phyloP scores from a whole-genome alignment of 2,888 invertebrate genomes.

The Zygothrica quintamaculata region DNA sequence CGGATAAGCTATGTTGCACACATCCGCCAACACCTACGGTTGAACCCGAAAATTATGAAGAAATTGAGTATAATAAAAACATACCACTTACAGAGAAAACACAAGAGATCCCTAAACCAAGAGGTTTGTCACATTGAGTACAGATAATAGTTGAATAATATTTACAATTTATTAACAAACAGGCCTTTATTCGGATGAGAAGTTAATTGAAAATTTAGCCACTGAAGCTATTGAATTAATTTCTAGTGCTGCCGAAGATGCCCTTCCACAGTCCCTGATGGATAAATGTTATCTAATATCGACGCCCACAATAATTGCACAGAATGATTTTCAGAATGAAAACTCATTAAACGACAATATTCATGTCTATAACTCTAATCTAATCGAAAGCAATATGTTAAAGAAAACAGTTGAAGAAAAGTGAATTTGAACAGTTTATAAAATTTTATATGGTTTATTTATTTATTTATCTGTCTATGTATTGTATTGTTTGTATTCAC shows the following conservation, averaged over 20 bases:
- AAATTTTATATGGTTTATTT: constrained; percentile 10
- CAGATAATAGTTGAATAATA: background rate
- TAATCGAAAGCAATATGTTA: constrained; percentile 3
- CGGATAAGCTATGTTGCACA: constrained; percentile 6
- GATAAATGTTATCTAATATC: constrained; percentile 7
- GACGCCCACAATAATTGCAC: background rate
- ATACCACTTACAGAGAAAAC: constrained; percentile 41
- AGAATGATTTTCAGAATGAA: constrained; percentile 12
- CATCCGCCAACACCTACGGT: constrained; percentile 55
- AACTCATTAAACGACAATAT: background rate
- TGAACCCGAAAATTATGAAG: constrained; percentile 11
- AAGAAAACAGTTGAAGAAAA: constrained; percentile 13
- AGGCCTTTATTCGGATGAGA: constrained; percentile 1
- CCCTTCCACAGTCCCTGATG: constrained; percentile 4
- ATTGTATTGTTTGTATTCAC: constrained; percentile 7
- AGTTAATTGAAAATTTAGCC: constrained; percentile 12
- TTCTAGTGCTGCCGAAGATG: constrained; percentile 10
- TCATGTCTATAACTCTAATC: constrained; percentile 13
- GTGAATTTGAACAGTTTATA: constrained; percentile 7
- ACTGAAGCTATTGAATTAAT: constrained; percentile 1
- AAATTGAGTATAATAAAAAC: constrained; percentile 9
- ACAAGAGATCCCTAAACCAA: constrained; percentile 47
- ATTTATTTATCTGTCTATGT: constrained; percentile 9
- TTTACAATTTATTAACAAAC: background rate
- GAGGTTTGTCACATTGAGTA: constrained; percentile 59